Percentiles rank a stretch among this genome's conserved stretches.
These are phyloP conservation scores for Melieria omissa DNA, from an alignment of 2,888 invertebrate species.

Conservation along the genomic window DNA sequence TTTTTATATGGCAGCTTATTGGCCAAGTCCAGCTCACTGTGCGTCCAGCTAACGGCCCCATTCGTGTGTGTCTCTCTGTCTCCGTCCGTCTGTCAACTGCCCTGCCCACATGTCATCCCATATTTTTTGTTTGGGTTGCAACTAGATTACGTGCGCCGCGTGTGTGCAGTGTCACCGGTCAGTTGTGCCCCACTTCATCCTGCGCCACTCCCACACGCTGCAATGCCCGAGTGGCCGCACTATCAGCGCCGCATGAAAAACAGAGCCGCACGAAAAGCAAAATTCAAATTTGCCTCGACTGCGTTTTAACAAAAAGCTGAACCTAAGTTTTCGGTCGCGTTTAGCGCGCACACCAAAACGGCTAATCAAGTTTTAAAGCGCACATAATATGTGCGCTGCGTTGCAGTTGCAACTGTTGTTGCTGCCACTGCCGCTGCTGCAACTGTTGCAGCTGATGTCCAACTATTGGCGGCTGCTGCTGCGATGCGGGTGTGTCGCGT, in stretches of 20 bases:
- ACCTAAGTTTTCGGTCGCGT: slow-evolving; percentile 20
- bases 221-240: slow-evolving; percentile 13
- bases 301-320: slow-evolving; percentile 39
- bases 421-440: slow-evolving; percentile 29
- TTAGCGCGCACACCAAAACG: slow-evolving; percentile 55
- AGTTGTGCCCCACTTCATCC: no score
- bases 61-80: background rate
- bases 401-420: slow-evolving; percentile 21
- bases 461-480: slow-evolving; percentile 44
- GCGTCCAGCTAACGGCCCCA: background rate
- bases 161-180: background rate
- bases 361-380: slow-evolving; percentile 60
- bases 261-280: slow-evolving; percentile 26
- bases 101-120: slow-evolving; percentile 59
- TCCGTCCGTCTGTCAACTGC: slow-evolving; percentile 40
- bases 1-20: no score
- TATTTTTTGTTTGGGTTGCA: slow-evolving; percentile 45
- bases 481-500: slow-evolving; percentile 58
- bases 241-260: slow-evolving; percentile 18
- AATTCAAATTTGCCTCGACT: slow-evolving; percentile 58
- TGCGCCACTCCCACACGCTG: background rate
- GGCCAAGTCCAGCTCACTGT: no score
- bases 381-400: slow-evolving; percentile 22
- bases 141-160: slow-evolving; percentile 35
- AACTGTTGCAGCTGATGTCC: slow-evolving; percentile 27